A percentile compares a stretch with the other conserved stretches of the same genome.
phyloP scores from a whole-genome alignment of 2,888 invertebrate species.

The Sarcophaga rosellei region DNA sequence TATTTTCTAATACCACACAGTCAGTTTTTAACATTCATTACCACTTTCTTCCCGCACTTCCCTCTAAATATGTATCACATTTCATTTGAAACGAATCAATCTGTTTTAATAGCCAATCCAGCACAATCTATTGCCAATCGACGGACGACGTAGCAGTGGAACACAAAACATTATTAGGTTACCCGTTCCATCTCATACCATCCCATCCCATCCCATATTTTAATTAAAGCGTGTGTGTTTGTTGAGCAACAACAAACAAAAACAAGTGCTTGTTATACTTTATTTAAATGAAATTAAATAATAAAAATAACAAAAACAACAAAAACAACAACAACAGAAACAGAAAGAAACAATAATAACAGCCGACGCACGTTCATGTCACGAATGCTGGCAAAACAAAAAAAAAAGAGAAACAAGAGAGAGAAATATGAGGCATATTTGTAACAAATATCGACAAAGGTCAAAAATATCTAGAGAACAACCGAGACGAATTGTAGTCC shows the following conservation, averaged over 20 bases:
- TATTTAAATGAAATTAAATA: slow-evolving; percentile 24
- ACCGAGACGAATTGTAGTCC: slow-evolving; percentile 32
- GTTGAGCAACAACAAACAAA: background rate
- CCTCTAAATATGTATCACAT: no score
- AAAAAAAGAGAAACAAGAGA: background rate
- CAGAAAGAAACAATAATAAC: background rate
- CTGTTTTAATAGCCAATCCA: no score
- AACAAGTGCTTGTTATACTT: background rate
- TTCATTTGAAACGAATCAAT: no score
- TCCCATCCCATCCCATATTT: slow-evolving; percentile 47
- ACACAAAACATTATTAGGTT: background rate
- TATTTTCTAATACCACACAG: no score
- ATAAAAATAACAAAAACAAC: slow-evolving; percentile 3
- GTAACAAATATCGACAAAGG: slow-evolving; percentile 54
- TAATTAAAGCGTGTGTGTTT: slow-evolving; percentile 51
- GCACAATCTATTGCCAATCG: no score
- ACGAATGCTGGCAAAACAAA: slow-evolving; percentile 10
- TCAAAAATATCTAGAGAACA: slow-evolving; percentile 50
- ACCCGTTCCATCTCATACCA: background rate
- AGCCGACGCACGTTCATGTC: slow-evolving; percentile 49
- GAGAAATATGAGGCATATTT: background rate
- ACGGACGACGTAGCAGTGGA: no score
- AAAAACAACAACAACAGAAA: no score
- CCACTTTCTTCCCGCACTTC: no score
- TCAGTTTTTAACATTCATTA: no score